Base-by-base conservation (phyloP, 2,113 vertebrate genomes). In the Danionella cerebrum region DNA sequence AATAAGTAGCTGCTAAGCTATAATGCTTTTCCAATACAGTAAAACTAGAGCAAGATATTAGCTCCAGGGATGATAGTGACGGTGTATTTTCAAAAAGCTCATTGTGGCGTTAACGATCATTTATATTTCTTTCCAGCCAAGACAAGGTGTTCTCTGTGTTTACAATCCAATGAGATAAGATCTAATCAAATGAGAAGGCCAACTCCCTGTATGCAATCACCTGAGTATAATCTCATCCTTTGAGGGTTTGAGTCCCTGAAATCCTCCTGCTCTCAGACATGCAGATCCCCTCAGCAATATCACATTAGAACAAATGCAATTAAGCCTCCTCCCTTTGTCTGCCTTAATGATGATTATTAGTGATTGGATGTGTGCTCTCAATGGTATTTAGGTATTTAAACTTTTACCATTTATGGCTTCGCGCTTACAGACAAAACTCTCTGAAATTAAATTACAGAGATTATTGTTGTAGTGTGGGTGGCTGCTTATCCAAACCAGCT, bases 401-500 rank as follows among this genome's bases (percentile, higher is more conserved):
- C 29, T 16, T 29, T 63, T 16, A 13, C 42, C 31, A 36, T 22
- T 65, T 47, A 53, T 36, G 14, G 29, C 14, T 41, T 38, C 7
- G 18, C 41, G 22, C 19, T 29, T 29, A 36, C 9, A 5, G 18
- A 31, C 42, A 51, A 54, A 18, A 45, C 51, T 33, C 14, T 60
- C 22, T 63, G 25, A 55, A 59, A 70, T 39, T 19, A 3, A 22
- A 42, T 22, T 42, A 29, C 8, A 3, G 10, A 27, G 24, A 2
- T 54, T 53, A 65, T 50, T 62, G 42, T 48, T 63, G n/a, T 21
- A 48, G 18, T 36, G 21, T 67, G 35, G 50, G 66, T 70, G 71
- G 22, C 65, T 65, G 74, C 54, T 62, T 52, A 69, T 55, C 18
- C 5, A 22, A 80, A 82, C 83, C 78, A 70, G 82, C 70, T 68